Evolutionary conservation across 2,797 vertebrate genomes (phyloP).

Genomic region (Phoebastria nigripes): DNA sequence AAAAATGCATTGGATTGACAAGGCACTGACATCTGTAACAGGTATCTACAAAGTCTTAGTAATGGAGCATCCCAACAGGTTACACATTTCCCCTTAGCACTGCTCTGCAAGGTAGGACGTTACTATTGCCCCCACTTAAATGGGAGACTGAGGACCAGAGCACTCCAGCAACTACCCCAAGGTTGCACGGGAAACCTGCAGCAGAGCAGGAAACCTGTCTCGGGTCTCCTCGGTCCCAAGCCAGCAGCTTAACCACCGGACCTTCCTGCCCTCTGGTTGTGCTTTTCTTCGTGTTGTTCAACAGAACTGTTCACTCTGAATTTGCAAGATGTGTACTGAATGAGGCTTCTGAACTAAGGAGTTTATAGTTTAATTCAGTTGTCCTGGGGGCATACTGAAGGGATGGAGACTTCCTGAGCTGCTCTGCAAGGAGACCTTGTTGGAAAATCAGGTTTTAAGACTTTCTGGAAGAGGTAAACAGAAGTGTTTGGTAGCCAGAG

Average conservation of each 20-base stretch:
- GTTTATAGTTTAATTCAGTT: neutral
- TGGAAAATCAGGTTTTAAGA: neutral
- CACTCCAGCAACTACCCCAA: neutral
- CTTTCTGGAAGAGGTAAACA: neutral
- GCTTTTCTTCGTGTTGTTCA: neutral
- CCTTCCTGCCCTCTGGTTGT: neutral
- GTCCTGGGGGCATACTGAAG: neutral
- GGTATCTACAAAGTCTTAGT: neutral
- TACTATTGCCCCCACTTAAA: accelerated
- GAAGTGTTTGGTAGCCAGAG: neutral
- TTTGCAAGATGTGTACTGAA: neutral
- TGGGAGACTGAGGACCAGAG: neutral
- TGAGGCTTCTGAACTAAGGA: neutral
- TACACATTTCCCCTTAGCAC: neutral
- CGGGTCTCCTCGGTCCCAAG: neutral
- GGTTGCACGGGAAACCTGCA: neutral
- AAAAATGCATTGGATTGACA: neutral
- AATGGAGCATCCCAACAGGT: neutral
- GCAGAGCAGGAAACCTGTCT: neutral
- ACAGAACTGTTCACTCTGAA: neutral
- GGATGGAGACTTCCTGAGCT: neutral
- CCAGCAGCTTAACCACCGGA: neutral
- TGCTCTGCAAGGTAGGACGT: neutral
- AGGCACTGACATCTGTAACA: neutral
- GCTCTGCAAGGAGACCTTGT: neutral